Evolutionary conservation across 2,888 invertebrate genomes (phyloP).

Genomic region (Girardia tigrina): DNA sequence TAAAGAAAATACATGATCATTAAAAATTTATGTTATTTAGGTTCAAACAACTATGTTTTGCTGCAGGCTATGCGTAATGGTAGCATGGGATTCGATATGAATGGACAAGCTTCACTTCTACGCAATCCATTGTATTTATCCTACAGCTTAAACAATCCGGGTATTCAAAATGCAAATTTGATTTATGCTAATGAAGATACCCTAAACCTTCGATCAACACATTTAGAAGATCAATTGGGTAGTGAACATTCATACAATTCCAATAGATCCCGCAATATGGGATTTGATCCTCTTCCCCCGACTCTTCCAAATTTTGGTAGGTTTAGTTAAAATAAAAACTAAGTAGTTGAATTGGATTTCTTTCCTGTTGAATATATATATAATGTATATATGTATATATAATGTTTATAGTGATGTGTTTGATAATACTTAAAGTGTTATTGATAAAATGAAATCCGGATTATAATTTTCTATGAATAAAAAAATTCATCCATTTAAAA

Average conservation of each 20-base stretch:
- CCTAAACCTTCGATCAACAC: conserved; percentile 7
- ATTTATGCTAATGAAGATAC: neutral
- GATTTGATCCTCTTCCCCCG: conserved; percentile 1
- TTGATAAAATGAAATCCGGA: too few relatives aligned
- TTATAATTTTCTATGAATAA: too few relatives aligned
- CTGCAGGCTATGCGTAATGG: neutral
- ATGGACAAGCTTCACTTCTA: neutral
- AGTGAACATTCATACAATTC: conserved; percentile 23
- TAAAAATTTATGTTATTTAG: too few relatives aligned
- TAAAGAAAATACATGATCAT: too few relatives aligned
- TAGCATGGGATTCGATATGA: neutral
- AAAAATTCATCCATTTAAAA: too few relatives aligned
- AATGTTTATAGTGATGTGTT: too few relatives aligned
- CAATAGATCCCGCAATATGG: neutral
- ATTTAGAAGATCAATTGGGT: conserved; percentile 8
- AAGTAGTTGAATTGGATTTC: too few relatives aligned
- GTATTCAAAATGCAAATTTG: neutral
- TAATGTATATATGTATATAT: too few relatives aligned
- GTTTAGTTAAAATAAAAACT: too few relatives aligned
- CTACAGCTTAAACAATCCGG: neutral
- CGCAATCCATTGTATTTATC: conserved; percentile 2
- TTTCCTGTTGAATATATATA: too few relatives aligned
- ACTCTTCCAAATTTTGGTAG: conserved; percentile 4
- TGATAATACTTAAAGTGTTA: too few relatives aligned
- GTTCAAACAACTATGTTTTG: neutral